Base-by-base conservation (phyloP, 2,888 invertebrate species). In the Muscina levida region DNA sequence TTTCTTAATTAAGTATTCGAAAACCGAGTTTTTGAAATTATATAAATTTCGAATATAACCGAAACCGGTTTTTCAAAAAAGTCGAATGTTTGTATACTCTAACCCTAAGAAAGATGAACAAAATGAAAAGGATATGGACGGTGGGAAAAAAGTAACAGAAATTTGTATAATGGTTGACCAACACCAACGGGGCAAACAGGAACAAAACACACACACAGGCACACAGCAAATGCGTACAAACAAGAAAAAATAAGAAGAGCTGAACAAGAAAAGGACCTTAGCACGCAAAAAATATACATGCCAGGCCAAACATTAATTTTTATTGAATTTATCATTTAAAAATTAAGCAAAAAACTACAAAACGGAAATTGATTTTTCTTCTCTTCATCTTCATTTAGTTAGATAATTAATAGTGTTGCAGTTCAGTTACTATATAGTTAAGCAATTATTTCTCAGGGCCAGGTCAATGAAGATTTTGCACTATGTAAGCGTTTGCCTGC, bases 121-220 rank as follows among this genome's bases (percentile, higher is more conserved):
- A n/a, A n/a, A n/a, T n/a, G 67, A 48, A 2, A 26, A 57, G 65
- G 66, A 72, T 76, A 76, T 62, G 67, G 66, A 56, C 66, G 74
- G 72, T 81, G 81, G 77, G 77, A 81, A 81, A 81, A 77, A 65
- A 62, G 4, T 8, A 31, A 31, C 31, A 31, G 31, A 65, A 73
- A 74, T 81, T 77, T 81, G 51, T 81, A 59, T 70, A 73, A 74
- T 72, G 77, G 73, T 74, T 81, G 74, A 74, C 73, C 80, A 81
- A 19, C 75, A 80, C 22, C 74, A 68, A 62, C 56, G 71, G 46
- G 17, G 67, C 51, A 65, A 62, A 39, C 42, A 72, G n/a, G n/a
- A 57, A 48, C 59, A 44, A 46, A 51, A 68, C 44, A 13, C 44
- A 57, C 57, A 31, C 15, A 31, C 19, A 68, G 2, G 26, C 46